Evolutionary conservation across 2,888 invertebrate species (phyloP), one percentile per base, ranked within the genome.

Genomic region (Meiosimyza decipiens): DNA sequence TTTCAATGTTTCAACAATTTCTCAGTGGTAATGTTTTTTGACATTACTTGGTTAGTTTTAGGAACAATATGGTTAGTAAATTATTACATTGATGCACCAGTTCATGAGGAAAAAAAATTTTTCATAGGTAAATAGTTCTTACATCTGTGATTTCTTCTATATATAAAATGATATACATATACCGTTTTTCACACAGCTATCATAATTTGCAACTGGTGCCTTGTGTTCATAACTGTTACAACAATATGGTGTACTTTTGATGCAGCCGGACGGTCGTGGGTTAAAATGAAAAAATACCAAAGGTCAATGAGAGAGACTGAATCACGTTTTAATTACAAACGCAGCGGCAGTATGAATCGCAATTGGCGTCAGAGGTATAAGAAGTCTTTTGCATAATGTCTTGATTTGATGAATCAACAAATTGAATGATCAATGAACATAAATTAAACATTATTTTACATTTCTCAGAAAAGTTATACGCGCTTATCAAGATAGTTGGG

Each of bases 401-500:
- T 7, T 1, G 9, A 40, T 40, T 40, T 9, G 9, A 40, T 40
- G 9, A 40, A 40, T 40, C 5, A 28, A 22, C 28, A 22, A 59
- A 11, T 15, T 12, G 3, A 22, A 57, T 16, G 4, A 1, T 16
- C 7, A 18, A 13, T 40, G 16, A 47, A 62, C 33, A 16, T 3
- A 50, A 65, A 28, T 7, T 5, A 16, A 50, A 7, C 11, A 13
- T 13, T 51, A 13, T 15, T 47, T n/a, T n/a, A 55, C 64, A 62
- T 40, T 3, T 47, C 54, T 18, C 86, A 95, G 95, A 84, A 95
- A 95, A 89, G 95, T 95, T 11, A 90, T 95, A 81, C 89, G 94
- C 77, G 94, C 94, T 55, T 95, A 95, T 86, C 94, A 95, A 85
- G 93, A 95, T 84, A 94, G 94, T 82, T 95, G 95, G 95, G 93